Base-by-base conservation (phyloP, 2,113 vertebrate species). In the Balaenoptera acutorostrata region DNA sequence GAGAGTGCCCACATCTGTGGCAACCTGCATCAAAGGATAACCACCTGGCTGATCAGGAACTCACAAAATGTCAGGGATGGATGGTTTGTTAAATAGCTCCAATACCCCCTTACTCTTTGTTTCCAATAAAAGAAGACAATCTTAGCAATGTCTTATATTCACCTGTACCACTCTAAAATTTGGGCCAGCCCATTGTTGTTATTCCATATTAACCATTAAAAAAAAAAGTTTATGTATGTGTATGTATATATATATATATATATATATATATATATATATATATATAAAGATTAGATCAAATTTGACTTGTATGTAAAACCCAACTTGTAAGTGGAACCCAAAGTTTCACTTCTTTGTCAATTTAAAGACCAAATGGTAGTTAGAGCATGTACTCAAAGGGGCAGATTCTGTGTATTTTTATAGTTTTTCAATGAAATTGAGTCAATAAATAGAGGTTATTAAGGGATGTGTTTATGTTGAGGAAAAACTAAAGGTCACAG, bases 1-100 rank as follows among this genome's bases (percentile, higher is more conserved):
- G 5, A 41, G 14, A 14, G 1, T 57, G 1, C 8, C 2, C 29
- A 66, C 0, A 33, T 4, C 27, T 68, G 5, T 36, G n/a, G 11
- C 23, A 44, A 59, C 18, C 63, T 21, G 39, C 9, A 46, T 44
- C 52, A 46, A 33, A 49, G 5, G 9, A 29, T 71, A 41, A 52
- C 31, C 0, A 8, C 8, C 23, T 80, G 61, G 11, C 6, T 84
- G 13, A 44, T 59, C 2, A 64, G 18, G 21, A 5, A 49, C 0
- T n/a, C 49, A 61, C 6, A 55, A 7, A 29, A 12, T 18, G 23
- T 14, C 9, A 52, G 25, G 17, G 15, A 23, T 86, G 0, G 23
- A n/a, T 63, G 39, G 25, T 82, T 52, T 89, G 5, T 46, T 72
- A 5, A 31, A 75, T 18, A 71, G 39, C 18, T 31, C 36, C 7